phyloP scores from a whole-genome alignment of 2,797 vertebrate genomes.

The Scolopax bukidnonensis region DNA sequence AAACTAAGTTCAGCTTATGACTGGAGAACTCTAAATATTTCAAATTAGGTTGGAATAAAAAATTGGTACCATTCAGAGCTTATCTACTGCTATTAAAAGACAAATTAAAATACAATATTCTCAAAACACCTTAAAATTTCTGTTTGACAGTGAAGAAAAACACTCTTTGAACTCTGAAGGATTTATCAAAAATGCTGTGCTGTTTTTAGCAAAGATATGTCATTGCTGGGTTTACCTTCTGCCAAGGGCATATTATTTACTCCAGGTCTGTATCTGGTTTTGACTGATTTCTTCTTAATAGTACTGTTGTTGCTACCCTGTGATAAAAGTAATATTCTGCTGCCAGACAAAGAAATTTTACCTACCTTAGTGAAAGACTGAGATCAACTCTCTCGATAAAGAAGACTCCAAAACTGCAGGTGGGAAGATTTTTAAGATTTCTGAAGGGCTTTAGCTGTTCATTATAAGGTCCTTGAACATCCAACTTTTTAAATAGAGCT shows the following conservation, averaged over 20 bases:
- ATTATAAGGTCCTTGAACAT: slow-evolving; percentile 65
- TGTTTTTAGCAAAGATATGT: slow-evolving; percentile 73
- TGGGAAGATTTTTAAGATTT: slow-evolving; percentile 62
- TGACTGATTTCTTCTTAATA: background rate
- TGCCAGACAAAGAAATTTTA: slow-evolving; percentile 84
- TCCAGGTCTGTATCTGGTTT: background rate
- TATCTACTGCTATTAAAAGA: slow-evolving; percentile 83
- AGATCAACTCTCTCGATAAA: slow-evolving; percentile 73
- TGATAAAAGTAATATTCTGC: slow-evolving; percentile 78
- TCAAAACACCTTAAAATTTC: slow-evolving; percentile 75
- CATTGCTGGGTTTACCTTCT: slow-evolving; percentile 25
- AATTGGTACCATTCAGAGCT: slow-evolving; percentile 81
- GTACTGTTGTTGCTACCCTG: background rate
- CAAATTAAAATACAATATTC: slow-evolving; percentile 86
- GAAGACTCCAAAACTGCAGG: slow-evolving; percentile 70
- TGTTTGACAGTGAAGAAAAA: slow-evolving; percentile 82
- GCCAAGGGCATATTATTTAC: background rate
- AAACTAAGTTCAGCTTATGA: slow-evolving; percentile 84
- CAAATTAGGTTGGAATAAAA: slow-evolving; percentile 74
- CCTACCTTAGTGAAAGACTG: slow-evolving; percentile 56
- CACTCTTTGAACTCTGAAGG: slow-evolving; percentile 84
- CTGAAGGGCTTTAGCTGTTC: slow-evolving; percentile 60
- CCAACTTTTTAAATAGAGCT: slow-evolving; percentile 62
- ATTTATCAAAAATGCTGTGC: slow-evolving; percentile 79
- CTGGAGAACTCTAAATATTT: slow-evolving; percentile 85